phyloP scores from a whole-genome alignment of 2,113 vertebrate species.

The Oreotrochilus melanogaster region DNA sequence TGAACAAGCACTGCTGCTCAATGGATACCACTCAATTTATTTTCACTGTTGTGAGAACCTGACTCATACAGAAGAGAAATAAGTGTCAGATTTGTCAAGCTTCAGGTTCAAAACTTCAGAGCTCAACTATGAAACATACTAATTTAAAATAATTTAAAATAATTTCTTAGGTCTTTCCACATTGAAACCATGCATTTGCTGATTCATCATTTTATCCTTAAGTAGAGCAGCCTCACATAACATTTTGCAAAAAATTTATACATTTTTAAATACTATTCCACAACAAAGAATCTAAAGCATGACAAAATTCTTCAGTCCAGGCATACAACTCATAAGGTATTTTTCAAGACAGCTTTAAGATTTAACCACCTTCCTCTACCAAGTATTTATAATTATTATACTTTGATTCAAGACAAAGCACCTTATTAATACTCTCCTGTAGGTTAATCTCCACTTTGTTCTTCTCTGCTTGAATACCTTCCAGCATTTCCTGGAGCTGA shows the following conservation, averaged over 20 bases:
- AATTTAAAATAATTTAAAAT: neutral
- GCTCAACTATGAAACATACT: neutral
- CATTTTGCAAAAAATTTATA: neutral
- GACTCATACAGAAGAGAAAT: neutral
- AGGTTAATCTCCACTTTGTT: conserved; percentile 65
- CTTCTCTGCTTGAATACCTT: conserved; percentile 32
- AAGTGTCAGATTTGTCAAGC: neutral
- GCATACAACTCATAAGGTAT: neutral
- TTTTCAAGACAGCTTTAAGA: neutral
- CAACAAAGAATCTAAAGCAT: neutral
- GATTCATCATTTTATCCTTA: neutral
- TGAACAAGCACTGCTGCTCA: neutral
- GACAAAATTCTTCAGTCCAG: neutral
- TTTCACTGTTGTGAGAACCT: neutral
- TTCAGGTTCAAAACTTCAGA: neutral
- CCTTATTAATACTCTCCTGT: conserved; percentile 27
- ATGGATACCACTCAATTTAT: neutral
- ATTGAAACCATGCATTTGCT: neutral
- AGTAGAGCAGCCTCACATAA: neutral
- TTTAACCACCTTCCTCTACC: neutral
- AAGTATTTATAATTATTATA: neutral
- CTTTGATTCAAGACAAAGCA: neutral
- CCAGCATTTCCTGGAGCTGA: conserved; percentile 56
- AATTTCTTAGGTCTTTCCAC: neutral
- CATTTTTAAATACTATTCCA: neutral